phyloP scores from a whole-genome alignment of 2,888 invertebrate species.

The Epistrophella euchroma region DNA sequence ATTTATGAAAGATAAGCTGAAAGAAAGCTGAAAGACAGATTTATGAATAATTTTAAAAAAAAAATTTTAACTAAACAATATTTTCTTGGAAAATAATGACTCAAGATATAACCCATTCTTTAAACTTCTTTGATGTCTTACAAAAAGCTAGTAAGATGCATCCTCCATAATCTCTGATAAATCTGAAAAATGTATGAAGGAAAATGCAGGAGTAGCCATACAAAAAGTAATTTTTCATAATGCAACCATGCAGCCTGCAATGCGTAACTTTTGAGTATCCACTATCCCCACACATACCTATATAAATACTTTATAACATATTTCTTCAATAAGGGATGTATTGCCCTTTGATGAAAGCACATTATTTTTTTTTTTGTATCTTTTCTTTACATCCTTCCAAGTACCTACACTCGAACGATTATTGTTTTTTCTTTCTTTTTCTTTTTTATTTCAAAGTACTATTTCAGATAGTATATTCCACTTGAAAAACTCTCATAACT shows the following conservation, averaged over 20 bases:
- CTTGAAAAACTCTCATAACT: constrained; percentile 18
- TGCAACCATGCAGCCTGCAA: constrained; percentile 5
- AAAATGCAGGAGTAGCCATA: not conserved
- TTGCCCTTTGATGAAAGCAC: constrained; percentile 23
- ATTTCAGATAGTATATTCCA: constrained; percentile 42
- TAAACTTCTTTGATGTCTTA: too few species aligned
- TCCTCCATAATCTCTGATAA: not conserved
- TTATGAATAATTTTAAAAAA: too few species aligned
- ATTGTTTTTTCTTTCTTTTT: not conserved
- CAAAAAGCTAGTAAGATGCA: not conserved
- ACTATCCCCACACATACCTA: not conserved
- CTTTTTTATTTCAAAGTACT: not conserved
- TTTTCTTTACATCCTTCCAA: constrained; percentile 23
- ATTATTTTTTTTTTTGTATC: constrained; percentile 33
- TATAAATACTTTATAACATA: not conserved
- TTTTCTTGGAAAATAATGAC: too few species aligned
- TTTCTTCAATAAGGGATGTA: constrained; percentile 11
- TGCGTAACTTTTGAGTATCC: not conserved
- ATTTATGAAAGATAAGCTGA: too few species aligned
- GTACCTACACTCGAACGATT: constrained; percentile 22
- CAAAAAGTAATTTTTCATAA: not conserved
- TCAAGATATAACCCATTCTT: too few species aligned
- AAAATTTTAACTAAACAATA: too few species aligned
- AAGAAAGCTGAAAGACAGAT: too few species aligned
- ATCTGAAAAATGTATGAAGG: not conserved